Evolutionary conservation across 92 coral and sea anemone genomes (phyloP), one percentile per base, ranked within the genome.

Genomic region (Umimayanthus chanpuru): DNA sequence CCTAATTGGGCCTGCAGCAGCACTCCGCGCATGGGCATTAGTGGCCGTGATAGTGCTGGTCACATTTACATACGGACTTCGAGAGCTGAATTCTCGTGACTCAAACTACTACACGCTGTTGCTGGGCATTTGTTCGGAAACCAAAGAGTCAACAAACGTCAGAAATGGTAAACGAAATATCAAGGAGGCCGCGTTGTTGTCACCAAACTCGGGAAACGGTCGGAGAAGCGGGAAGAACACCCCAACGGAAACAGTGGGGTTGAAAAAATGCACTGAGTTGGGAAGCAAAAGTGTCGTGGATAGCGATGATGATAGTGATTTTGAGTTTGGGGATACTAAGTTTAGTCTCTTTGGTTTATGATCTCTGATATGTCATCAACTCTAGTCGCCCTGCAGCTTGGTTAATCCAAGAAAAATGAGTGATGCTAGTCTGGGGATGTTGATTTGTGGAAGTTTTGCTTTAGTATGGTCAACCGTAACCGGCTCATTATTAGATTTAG

Each of bases 11-110:
- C 92, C 93, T 68, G 93, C 90, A 53, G 82, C 93, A 25, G 91
- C 96, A 14, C 92, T 95, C 32, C 98, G 98, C 88, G 92, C 93
- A 30, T 93, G 96, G 85, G 90, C 98, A 12, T 91, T 94, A 56
- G 39, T 88, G 36, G 90, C 96, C 18, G 90, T 96, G 38, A 28
- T 85, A 0, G 86, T 89, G 30, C 89, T 93, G 66, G 82, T 88
- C 21, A 73, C 90, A 40, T 95, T 93, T 85, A 93, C 96, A 15
- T 29, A 88, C 85, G 96, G 98, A 15, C 91, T 95, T 28, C 87
- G 90, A 93, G 88, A 90, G 47, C 90, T 92, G 38, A 90, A 95
- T 80, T 89, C 89, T 32, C 81, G 88, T 61, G 92, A 93, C 18
- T 68, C 89, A 9, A 95, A 93, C 66, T 95, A 92, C 40, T 95